A percentile compares a stretch with the other conserved stretches of the same genome.
Evolutionary conservation across 2,113 vertebrate genomes (phyloP).

Genomic region (Microtus richardsoni): DNA sequence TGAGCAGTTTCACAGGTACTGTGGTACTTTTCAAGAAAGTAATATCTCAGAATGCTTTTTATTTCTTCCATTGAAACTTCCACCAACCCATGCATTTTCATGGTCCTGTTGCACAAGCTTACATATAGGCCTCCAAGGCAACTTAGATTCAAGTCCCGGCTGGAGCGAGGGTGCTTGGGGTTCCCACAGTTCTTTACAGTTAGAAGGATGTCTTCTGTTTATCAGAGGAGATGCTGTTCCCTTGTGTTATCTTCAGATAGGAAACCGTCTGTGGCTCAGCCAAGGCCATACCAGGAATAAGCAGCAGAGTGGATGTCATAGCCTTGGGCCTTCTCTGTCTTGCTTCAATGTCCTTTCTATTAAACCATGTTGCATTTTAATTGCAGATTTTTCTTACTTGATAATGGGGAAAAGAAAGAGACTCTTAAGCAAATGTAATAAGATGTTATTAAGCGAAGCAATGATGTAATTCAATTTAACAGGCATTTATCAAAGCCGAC

Average conservation of each 20-base stretch:
- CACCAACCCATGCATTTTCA: not conserved
- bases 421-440: not conserved
- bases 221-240: not conserved
- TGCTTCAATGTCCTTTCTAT: not conserved
- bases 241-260: not conserved
- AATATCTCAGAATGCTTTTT: not conserved
- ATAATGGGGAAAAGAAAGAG: not conserved
- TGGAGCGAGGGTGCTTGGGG: not conserved
- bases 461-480: not conserved
- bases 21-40: not conserved
- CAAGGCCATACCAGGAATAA: not conserved
- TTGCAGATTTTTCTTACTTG: constrained; percentile 11
- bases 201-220: not conserved
- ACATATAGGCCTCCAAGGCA: not conserved
- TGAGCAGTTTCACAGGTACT: constrained; percentile 98
- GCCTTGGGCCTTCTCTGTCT: not conserved
- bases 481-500: not conserved
- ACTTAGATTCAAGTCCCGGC: not conserved
- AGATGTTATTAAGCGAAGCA: not conserved
- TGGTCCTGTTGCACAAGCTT: not conserved
- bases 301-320: not conserved
- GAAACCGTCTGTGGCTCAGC: not conserved
- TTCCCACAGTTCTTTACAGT: not conserved
- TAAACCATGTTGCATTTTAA: not conserved
- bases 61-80: not conserved